Evolutionary conservation across 92 coral and sea anemone species (phyloP).

Genomic region (Umimayanthus chanpuru): DNA sequence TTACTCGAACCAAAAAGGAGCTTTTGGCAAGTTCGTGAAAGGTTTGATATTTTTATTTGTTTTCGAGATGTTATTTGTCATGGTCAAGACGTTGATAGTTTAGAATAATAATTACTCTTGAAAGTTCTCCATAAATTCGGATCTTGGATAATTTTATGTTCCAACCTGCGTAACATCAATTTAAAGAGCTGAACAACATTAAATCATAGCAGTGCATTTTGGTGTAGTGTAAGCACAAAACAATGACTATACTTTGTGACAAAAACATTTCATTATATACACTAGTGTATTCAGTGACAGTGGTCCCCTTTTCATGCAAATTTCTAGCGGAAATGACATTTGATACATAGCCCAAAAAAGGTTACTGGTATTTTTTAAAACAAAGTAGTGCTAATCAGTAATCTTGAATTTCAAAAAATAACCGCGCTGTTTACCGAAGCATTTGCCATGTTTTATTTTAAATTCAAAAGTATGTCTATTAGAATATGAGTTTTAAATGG

Average conservation of each 20-base stretch:
- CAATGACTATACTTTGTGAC: not conserved
- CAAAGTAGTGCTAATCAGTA: not conserved
- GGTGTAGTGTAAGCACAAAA: not conserved
- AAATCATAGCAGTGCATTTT: not conserved
- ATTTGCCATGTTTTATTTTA: not conserved
- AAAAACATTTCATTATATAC: not conserved
- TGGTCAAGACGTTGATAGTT: not conserved
- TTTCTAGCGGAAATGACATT: slow-evolving; percentile 40
- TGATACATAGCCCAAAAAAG: slow-evolving; percentile 25
- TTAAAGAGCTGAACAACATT: not conserved
- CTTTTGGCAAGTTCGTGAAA: not conserved
- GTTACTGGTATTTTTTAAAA: not conserved
- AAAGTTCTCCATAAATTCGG: not conserved
- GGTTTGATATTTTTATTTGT: not conserved
- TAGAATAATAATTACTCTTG: not conserved
- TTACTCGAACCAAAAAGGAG: not conserved
- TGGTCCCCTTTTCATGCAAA: slow-evolving; percentile 6
- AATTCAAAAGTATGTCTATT: not conserved
- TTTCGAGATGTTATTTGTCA: slow-evolving; percentile 10
- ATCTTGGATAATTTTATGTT: not conserved
- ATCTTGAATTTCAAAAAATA: not conserved
- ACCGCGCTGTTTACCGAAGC: not conserved
- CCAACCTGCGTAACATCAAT: not conserved
- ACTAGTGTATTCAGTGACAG: not conserved
- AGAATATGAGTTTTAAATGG: not conserved